Evolutionary conservation across 1,140 invertebrate species (phyloP).

Genomic region (Leptopilina clavipes): DNA sequence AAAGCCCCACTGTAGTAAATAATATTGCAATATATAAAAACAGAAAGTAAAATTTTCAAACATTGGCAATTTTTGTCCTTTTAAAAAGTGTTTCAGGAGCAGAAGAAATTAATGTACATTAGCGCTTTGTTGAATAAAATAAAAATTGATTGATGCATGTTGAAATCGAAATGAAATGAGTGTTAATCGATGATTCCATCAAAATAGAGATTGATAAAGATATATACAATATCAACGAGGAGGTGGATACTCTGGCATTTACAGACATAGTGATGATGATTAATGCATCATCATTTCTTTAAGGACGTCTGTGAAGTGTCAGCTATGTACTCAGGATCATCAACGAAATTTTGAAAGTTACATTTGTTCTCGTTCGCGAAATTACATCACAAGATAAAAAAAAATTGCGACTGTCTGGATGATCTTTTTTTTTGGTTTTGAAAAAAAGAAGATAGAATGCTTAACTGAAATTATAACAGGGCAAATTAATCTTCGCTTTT

Average conservation of each 20-base stretch:
- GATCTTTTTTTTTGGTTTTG: not conserved
- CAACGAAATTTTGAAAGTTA: not conserved
- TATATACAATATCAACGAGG: not conserved
- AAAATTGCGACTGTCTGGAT: not conserved
- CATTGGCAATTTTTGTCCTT: too few relatives aligned
- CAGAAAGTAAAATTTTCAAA: too few relatives aligned
- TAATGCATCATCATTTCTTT: constrained; percentile 11
- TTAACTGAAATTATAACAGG: not conserved
- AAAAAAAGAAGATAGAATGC: not conserved
- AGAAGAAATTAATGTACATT: too few relatives aligned
- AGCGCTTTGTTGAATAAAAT: not conserved
- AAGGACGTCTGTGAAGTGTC: not conserved
- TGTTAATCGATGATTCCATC: constrained; percentile 1
- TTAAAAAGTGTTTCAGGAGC: too few relatives aligned
- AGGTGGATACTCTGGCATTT: constrained; percentile 10
- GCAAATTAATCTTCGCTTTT: constrained; percentile 1
- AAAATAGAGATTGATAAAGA: constrained; percentile 12
- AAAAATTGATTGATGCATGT: constrained; percentile 13
- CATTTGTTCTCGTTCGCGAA: not conserved
- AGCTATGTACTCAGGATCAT: not conserved
- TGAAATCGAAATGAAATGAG: not conserved
- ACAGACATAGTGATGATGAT: not conserved
- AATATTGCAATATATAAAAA: too few relatives aligned
- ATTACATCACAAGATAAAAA: not conserved
- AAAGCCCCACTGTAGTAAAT: too few relatives aligned